A percentile compares a stretch with the other conserved stretches of the same genome.
phyloP scores from a whole-genome alignment of 2,888 invertebrate genomes.

The Tetanocera ferruginea region DNA sequence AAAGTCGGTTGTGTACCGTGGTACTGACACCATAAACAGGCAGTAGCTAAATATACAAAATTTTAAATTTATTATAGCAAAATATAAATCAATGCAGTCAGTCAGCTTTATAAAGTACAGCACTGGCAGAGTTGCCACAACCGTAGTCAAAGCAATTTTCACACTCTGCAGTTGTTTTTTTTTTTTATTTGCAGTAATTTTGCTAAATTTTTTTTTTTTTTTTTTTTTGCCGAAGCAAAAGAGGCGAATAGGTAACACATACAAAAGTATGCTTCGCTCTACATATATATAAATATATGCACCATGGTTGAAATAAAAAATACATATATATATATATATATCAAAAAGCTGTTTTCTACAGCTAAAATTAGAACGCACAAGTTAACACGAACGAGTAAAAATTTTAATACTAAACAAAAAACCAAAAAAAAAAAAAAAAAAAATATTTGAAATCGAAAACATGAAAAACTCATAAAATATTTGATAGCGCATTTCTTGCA shows the following conservation, averaged over 20 bases:
- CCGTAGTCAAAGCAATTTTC: neutral
- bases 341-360: neutral
- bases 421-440: neutral
- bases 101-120: neutral
- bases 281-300: neutral
- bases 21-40: neutral
- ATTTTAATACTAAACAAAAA: neutral
- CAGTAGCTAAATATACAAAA: neutral
- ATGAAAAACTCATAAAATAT: slow-evolving; percentile 35
- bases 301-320: neutral
- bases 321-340: slow-evolving; percentile 5
- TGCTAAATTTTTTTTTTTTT: neutral
- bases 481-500: neutral
- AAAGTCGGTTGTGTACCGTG: neutral
- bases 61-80: neutral
- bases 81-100: neutral
- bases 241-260: slow-evolving; percentile 29
- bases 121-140: neutral
- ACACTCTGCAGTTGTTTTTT: neutral
- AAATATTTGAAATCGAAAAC: neutral
- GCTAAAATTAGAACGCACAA: slow-evolving; percentile 1
- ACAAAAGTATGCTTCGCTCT: neutral
- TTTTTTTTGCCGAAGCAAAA: neutral
- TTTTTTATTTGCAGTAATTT: neutral
- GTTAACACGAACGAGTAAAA: slow-evolving; percentile 27